Evolutionary conservation across 1,140 invertebrate species (phyloP).

Genomic region (Aethina tumida): DNA sequence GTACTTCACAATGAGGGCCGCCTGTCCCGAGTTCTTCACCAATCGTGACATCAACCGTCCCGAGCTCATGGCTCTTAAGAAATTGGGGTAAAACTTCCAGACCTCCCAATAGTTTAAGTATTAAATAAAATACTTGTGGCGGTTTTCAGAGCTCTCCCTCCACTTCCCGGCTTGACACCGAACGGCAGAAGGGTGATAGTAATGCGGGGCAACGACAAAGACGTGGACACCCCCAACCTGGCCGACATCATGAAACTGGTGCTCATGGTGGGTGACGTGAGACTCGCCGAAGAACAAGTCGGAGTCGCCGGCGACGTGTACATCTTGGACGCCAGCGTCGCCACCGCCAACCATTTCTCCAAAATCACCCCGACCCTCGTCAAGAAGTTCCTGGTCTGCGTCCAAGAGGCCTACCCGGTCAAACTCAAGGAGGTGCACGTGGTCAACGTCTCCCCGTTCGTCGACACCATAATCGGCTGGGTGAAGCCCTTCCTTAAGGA

Average conservation of each 20-base stretch:
- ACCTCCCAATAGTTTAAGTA: neutral
- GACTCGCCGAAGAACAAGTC: constrained; percentile 60
- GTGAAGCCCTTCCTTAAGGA: constrained; percentile 78
- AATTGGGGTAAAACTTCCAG: constrained; percentile 53
- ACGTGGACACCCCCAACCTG: constrained; percentile 46
- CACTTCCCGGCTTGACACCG: constrained; percentile 64
- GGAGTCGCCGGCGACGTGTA: constrained; percentile 76
- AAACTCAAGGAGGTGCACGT: constrained; percentile 78
- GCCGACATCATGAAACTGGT: constrained; percentile 66
- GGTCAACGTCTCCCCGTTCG: constrained; percentile 69
- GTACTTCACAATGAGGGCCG: constrained; percentile 68
- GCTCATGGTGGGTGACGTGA: constrained; percentile 70
- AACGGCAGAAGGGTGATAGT: constrained; percentile 66
- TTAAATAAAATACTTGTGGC: neutral
- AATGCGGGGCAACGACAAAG: constrained; percentile 52
- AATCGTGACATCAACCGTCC: constrained; percentile 61
- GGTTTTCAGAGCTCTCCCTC: constrained; percentile 54
- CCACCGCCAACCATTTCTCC: constrained; percentile 61
- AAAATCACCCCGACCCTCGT: constrained; percentile 64
- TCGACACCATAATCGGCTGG: constrained; percentile 72
- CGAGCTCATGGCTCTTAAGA: constrained; percentile 58
- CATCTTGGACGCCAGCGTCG: constrained; percentile 62
- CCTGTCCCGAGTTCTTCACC: constrained; percentile 72
- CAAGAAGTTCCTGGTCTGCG: constrained; percentile 73
- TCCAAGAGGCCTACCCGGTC: constrained; percentile 77